phyloP scores from a whole-genome alignment of 2,113 vertebrate genomes.

The Upupa epops region DNA sequence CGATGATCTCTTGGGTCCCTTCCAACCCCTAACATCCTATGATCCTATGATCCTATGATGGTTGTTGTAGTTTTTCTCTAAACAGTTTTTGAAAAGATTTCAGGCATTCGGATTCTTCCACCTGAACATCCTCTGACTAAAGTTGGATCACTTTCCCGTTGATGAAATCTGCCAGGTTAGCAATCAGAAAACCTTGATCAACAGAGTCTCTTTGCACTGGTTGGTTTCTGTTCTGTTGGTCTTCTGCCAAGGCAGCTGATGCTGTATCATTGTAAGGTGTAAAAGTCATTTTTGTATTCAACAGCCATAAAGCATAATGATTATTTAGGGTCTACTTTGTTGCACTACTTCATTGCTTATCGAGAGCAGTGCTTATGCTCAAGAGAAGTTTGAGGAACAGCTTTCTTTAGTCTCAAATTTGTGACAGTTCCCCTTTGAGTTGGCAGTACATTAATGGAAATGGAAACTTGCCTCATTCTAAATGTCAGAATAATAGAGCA shows the following conservation, averaged over 20 bases:
- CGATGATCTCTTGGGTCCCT: too few species aligned
- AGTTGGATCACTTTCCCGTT: not conserved
- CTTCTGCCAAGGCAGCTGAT: not conserved
- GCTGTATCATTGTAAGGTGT: not conserved
- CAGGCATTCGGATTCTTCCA: not conserved
- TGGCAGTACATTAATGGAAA: slow-evolving; percentile 86
- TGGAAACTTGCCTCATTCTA: slow-evolving; percentile 86
- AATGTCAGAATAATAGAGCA: slow-evolving; percentile 87
- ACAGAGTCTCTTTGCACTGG: not conserved
- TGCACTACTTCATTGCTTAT: slow-evolving; percentile 62
- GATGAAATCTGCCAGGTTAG: not conserved
- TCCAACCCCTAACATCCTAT: too few species aligned
- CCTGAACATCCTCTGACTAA: not conserved
- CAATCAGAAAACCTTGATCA: not conserved
- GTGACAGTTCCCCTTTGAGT: slow-evolving; percentile 83
- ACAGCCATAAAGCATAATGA: slow-evolving; percentile 4
- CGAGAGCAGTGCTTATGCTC: slow-evolving; percentile 74
- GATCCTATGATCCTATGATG: too few species aligned
- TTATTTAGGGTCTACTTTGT: not conserved
- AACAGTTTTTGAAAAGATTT: not conserved
- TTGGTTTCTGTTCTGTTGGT: not conserved
- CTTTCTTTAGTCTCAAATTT: slow-evolving; percentile 86
- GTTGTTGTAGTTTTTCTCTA: not conserved
- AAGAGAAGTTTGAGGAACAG: slow-evolving; percentile 81
- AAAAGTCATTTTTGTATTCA: not conserved